phyloP scores from a whole-genome alignment of 1,140 invertebrate species.

The Frieseomelitta varia region DNA sequence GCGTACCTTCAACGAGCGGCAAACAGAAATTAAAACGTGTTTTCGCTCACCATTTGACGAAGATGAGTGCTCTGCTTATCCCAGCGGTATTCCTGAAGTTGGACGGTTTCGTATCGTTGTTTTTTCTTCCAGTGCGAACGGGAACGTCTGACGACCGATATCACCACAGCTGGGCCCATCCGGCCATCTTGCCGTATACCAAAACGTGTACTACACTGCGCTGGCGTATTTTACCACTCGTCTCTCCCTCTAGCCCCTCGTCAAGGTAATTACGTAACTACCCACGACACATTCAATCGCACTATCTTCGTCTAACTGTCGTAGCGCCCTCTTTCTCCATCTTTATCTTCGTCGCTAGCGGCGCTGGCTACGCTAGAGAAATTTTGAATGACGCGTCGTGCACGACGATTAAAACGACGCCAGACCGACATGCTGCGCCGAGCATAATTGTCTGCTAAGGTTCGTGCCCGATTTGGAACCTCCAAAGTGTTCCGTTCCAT shows the following conservation, averaged over 20 bases:
- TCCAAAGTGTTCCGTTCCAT: neutral
- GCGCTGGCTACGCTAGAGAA: slow-evolving; percentile 12
- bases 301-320: neutral
- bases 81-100: slow-evolving; percentile 47
- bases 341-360: neutral
- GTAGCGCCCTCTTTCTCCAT: neutral
- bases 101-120: slow-evolving; percentile 46
- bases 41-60: slow-evolving; percentile 61
- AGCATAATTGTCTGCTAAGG: neutral
- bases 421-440: neutral
- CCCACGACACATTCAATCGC: neutral
- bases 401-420: neutral
- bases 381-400: slow-evolving; percentile 4
- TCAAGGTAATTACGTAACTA: slow-evolving; percentile 52
- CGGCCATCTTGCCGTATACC: slow-evolving; percentile 63
- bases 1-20: neutral
- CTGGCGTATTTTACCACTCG: slow-evolving; percentile 44
- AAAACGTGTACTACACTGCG: slow-evolving; percentile 58
- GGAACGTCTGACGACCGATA: slow-evolving; percentile 65
- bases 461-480: neutral
- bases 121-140: slow-evolving; percentile 51
- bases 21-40: slow-evolving; percentile 10
- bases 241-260: neutral
- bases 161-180: slow-evolving; percentile 66
- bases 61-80: neutral